Evolutionary conservation across 2,797 vertebrate genomes (phyloP).

Genomic region (Sitta carolinensis): DNA sequence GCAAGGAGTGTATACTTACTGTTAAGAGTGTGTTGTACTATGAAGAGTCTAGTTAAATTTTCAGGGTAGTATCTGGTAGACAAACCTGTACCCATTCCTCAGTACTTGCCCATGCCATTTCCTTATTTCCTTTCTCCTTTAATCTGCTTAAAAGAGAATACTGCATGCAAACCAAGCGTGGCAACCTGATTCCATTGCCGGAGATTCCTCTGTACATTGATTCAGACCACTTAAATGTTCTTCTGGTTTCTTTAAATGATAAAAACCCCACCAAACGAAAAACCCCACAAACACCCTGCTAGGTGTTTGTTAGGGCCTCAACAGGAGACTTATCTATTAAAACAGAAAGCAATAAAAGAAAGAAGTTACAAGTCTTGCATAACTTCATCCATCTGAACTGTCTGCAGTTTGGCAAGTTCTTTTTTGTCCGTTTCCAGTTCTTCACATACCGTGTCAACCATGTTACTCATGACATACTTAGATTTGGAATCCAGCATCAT

Average conservation of each 20-base stretch:
- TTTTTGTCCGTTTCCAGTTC: slow-evolving; percentile 92
- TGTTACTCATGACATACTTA: slow-evolving; percentile 84
- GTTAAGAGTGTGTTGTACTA: slow-evolving; percentile 55
- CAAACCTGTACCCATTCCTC: slow-evolving; percentile 50
- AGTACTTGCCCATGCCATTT: slow-evolving; percentile 35
- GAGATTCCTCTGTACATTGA: slow-evolving; percentile 58
- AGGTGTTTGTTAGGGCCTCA: slow-evolving; percentile 51
- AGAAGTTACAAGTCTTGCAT: slow-evolving; percentile 90
- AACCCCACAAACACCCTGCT: background rate
- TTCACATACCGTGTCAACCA: slow-evolving; percentile 89
- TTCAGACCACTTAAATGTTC: slow-evolving; percentile 52
- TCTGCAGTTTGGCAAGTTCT: slow-evolving; percentile 94
- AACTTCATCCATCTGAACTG: slow-evolving; percentile 97
- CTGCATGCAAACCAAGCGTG: slow-evolving; percentile 53
- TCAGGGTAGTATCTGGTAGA: slow-evolving; percentile 55
- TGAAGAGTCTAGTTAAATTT: slow-evolving; percentile 54
- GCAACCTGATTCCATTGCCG: slow-evolving; percentile 21
- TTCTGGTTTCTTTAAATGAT: slow-evolving; percentile 57
- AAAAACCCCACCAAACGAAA: background rate
- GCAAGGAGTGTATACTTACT: slow-evolving; percentile 68
- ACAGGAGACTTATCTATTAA: slow-evolving; percentile 56
- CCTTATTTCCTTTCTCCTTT: slow-evolving; percentile 53
- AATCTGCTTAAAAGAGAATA: slow-evolving; percentile 65
- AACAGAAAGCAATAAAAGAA: slow-evolving; percentile 46
- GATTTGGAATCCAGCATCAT: slow-evolving; percentile 83